Percentiles rank a stretch among this genome's conserved stretches.
These are phyloP conservation scores for Mionectes olivaceus DNA, from an alignment of 2,797 vertebrate genomes.

Conservation along the genomic window DNA sequence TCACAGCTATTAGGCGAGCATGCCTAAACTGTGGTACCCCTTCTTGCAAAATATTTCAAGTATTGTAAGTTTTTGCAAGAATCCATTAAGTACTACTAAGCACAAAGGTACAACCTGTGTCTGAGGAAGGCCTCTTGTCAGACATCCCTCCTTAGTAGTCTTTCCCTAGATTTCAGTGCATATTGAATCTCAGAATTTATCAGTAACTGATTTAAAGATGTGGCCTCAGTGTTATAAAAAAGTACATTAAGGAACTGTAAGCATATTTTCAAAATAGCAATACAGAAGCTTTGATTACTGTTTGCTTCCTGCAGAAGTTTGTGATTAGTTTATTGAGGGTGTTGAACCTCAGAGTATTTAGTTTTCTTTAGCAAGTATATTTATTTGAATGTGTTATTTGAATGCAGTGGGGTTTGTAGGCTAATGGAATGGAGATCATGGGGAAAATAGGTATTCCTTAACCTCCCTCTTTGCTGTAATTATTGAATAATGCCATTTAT, in stretches of 20 bases:
- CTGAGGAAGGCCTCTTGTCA: not conserved
- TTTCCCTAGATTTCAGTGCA: not conserved
- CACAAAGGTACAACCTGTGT: not conserved
- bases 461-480: not conserved
- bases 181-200: not conserved
- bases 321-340: not conserved
- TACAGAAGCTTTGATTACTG: not conserved
- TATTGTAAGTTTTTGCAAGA: not conserved
- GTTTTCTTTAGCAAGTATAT: not conserved
- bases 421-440: not conserved
- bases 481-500: constrained; percentile 23
- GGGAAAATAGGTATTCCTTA: constrained; percentile 1
- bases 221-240: not conserved
- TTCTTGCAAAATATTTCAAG: not conserved
- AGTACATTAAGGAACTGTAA: not conserved
- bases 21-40: not conserved
- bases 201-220: not conserved
- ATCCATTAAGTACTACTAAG: not conserved
- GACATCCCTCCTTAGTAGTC: not conserved
- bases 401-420: not conserved
- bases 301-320: not conserved
- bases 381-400: not conserved
- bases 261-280: not conserved
- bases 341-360: not conserved
- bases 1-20: not conserved